These are phyloP conservation scores for Scatophagus argus DNA, from an alignment of 2,113 vertebrate species.

Conservation along the genomic window DNA sequence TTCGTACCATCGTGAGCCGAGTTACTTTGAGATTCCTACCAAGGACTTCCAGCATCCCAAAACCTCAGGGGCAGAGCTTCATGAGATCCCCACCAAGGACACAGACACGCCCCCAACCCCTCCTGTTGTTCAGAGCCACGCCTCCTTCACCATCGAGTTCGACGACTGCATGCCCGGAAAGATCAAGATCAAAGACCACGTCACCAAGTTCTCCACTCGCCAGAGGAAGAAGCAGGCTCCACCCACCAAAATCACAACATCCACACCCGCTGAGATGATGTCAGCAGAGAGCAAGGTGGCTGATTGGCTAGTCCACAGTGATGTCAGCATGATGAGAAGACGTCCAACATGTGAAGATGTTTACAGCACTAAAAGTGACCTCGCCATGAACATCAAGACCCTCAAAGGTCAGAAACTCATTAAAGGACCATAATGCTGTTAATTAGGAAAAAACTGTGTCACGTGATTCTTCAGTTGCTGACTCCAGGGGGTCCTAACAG, in stretches of 20 bases:
- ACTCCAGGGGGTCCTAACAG: no score
- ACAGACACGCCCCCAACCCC: slow-evolving; percentile 75
- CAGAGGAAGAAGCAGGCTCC: slow-evolving; percentile 83
- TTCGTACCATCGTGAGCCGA: slow-evolving; percentile 90
- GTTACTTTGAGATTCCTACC: slow-evolving; percentile 98
- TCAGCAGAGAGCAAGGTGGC: slow-evolving; percentile 94
- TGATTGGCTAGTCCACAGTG: slow-evolving; percentile 96
- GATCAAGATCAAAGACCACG: slow-evolving; percentile 97
- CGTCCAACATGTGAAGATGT: slow-evolving; percentile 87
- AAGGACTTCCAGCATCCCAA: slow-evolving; percentile 89
- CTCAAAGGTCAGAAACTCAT: slow-evolving; percentile 88
- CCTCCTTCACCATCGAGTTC: slow-evolving; percentile 99
- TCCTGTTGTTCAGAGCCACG: slow-evolving; percentile 94
- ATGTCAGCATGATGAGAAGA: slow-evolving; percentile 89
- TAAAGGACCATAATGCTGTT: neutral
- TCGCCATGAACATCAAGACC: slow-evolving; percentile 88
- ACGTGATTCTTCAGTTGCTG: no score
- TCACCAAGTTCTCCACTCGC: slow-evolving; percentile 95
- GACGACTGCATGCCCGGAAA: slow-evolving; percentile 93
- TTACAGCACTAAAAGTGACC: slow-evolving; percentile 96
- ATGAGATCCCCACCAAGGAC: slow-evolving; percentile 92
- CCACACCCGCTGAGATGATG: slow-evolving; percentile 86
- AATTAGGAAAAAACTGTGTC: no score
- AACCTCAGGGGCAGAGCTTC: slow-evolving; percentile 81
- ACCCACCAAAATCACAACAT: slow-evolving; percentile 15